Conservation (phyloP, 2,797 vertebrate genomes). For the Lemur catta region DNA sequence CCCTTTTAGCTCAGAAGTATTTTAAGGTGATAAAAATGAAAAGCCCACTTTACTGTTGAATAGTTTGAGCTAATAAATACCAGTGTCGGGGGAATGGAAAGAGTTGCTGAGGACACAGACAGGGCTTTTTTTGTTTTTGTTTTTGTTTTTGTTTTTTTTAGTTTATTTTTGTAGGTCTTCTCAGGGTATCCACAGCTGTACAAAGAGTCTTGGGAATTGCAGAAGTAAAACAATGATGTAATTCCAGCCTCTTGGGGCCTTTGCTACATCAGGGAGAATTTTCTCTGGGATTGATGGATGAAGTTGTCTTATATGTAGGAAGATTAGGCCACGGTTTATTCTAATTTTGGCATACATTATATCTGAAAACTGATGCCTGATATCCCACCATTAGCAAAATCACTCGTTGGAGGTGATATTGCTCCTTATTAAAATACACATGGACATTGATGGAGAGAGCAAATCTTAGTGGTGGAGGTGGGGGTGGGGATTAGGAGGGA, state of each 20-base stretch:
- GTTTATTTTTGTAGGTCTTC: not conserved
- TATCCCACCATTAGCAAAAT: not conserved
- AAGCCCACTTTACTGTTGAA: not conserved
- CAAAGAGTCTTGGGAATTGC: constrained; percentile 27
- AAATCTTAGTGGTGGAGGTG: not conserved
- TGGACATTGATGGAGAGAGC: not conserved
- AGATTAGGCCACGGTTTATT: not conserved
- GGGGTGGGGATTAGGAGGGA: not conserved
- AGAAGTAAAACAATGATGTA: constrained; percentile 28
- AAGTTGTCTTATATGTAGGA: not conserved
- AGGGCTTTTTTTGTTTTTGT: not conserved
- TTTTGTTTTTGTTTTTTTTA: not conserved
- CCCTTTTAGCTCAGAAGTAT: not conserved
- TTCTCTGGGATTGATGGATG: not conserved
- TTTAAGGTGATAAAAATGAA: not conserved
- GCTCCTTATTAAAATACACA: not conserved
- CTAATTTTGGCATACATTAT: not conserved
- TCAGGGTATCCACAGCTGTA: not conserved
- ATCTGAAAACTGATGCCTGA: not conserved
- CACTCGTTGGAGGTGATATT: not conserved
- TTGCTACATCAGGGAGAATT: not conserved
- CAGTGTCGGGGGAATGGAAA: not conserved
- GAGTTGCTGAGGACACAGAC: not conserved
- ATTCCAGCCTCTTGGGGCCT: not conserved
- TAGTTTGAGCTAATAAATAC: not conserved